phyloP scores from a whole-genome alignment of 2,888 invertebrate genomes.

The Dorcus hopei region DNA sequence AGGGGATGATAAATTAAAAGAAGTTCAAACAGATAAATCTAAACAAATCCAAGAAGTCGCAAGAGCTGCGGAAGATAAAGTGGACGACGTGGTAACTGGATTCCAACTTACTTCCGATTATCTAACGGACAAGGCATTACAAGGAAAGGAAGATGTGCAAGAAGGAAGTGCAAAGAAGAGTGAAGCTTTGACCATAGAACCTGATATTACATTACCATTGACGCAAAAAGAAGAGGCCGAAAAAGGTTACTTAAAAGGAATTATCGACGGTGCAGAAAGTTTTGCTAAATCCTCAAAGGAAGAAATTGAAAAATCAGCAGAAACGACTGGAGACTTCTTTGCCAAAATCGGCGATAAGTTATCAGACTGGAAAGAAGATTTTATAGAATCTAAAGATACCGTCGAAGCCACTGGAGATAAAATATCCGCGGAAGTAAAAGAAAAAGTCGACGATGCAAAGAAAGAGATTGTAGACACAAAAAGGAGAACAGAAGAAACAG shows the following conservation, averaged over 20 bases:
- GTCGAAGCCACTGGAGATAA: neutral
- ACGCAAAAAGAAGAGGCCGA: too few relatives aligned
- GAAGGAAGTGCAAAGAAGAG: too few relatives aligned
- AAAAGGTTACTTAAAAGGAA: neutral
- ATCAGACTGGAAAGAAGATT: slow-evolving; percentile 11
- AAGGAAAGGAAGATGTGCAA: neutral
- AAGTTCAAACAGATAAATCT: neutral
- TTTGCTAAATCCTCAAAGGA: slow-evolving; percentile 4
- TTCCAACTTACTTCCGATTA: neutral
- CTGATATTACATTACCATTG: too few relatives aligned
- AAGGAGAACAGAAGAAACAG: neutral
- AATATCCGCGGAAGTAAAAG: neutral
- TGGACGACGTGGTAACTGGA: neutral
- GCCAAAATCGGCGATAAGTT: slow-evolving; percentile 18
- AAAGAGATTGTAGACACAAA: neutral
- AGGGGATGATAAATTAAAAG: too few relatives aligned
- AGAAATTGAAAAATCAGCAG: slow-evolving; percentile 11
- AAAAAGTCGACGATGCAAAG: neutral
- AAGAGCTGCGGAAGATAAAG: neutral
- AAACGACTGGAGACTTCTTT: slow-evolving; percentile 19
- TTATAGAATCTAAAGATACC: neutral
- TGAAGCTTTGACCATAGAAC: too few relatives aligned
- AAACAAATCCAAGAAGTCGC: neutral
- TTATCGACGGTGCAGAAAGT: neutral
- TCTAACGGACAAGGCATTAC: neutral